phyloP scores from a whole-genome alignment of 2,888 invertebrate species.

The Aleiodes alternator region DNA sequence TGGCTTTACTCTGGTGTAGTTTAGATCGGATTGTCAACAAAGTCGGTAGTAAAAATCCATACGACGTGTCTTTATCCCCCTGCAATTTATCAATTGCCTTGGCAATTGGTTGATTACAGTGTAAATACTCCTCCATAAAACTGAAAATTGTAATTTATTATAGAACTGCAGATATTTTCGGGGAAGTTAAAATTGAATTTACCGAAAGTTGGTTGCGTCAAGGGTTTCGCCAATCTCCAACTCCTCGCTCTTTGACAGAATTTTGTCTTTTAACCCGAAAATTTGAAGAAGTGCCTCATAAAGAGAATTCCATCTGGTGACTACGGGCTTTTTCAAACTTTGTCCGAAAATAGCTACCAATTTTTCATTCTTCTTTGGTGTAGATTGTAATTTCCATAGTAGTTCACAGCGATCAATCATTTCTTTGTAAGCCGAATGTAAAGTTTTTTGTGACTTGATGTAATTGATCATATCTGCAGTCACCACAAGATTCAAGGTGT shows the following conservation, averaged over 20 bases:
- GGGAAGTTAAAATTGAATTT: too few species aligned
- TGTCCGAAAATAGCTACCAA: conserved; percentile 9
- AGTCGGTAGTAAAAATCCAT: conserved; percentile 42
- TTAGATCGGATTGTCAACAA: conserved; percentile 5
- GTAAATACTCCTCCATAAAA: conserved; percentile 35
- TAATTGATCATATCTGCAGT: conserved; percentile 34
- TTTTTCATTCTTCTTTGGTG: conserved; percentile 37
- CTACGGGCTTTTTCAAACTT: conserved; percentile 32
- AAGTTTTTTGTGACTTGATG: not conserved
- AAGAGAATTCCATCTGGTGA: conserved; percentile 42
- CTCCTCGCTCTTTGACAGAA: conserved; percentile 17
- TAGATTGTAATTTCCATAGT: conserved; percentile 39
- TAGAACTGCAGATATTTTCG: conserved; percentile 13
- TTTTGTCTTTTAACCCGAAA: conserved; percentile 26
- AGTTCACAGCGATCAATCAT: conserved; percentile 10
- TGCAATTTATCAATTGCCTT: conserved; percentile 45
- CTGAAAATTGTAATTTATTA: not conserved
- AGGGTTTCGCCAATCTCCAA: not conserved
- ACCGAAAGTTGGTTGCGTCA: too few species aligned
- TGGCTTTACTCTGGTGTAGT: too few species aligned
- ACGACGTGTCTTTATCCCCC: conserved; percentile 39
- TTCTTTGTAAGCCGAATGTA: not conserved
- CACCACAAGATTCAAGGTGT: conserved; percentile 31
- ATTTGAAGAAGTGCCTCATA: conserved; percentile 23
- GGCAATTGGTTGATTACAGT: conserved; percentile 35